Evolutionary conservation across 2,113 vertebrate genomes (phyloP).

Genomic region (Fulica atra): DNA sequence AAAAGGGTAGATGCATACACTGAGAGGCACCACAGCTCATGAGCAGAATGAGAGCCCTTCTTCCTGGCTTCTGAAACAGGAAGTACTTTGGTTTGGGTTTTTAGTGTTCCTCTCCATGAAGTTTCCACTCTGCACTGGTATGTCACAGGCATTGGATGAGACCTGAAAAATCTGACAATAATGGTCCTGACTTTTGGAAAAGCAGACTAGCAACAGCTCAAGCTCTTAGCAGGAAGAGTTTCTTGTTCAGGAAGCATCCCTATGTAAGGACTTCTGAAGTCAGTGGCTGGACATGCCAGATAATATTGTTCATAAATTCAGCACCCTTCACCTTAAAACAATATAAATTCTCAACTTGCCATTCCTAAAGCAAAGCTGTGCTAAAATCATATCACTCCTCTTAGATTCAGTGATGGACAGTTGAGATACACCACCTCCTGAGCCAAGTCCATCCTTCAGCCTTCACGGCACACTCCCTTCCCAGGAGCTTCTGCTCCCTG

Average conservation of each 20-base stretch:
- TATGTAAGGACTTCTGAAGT: neutral
- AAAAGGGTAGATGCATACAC: neutral
- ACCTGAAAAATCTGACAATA: neutral
- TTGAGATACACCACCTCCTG: accelerated
- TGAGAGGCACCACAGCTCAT: neutral
- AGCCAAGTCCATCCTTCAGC: neutral
- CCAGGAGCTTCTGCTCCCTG: too few species aligned
- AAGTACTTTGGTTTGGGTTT: neutral
- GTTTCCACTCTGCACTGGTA: neutral
- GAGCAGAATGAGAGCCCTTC: neutral
- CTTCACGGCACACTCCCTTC: neutral
- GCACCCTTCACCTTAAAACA: neutral
- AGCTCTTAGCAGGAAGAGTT: neutral
- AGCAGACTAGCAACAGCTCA: neutral
- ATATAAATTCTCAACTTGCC: neutral
- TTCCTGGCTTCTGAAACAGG: neutral
- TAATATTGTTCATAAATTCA: neutral
- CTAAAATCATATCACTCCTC: neutral
- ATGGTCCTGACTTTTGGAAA: neutral
- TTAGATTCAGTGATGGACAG: neutral
- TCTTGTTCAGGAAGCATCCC: neutral
- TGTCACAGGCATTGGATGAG: neutral
- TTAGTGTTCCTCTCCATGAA: neutral
- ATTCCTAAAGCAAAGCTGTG: neutral
- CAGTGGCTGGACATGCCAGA: neutral